These are phyloP conservation scores for Pyrrhosoma nymphula DNA, from an alignment of 2,888 invertebrate species.

Conservation along the genomic window DNA sequence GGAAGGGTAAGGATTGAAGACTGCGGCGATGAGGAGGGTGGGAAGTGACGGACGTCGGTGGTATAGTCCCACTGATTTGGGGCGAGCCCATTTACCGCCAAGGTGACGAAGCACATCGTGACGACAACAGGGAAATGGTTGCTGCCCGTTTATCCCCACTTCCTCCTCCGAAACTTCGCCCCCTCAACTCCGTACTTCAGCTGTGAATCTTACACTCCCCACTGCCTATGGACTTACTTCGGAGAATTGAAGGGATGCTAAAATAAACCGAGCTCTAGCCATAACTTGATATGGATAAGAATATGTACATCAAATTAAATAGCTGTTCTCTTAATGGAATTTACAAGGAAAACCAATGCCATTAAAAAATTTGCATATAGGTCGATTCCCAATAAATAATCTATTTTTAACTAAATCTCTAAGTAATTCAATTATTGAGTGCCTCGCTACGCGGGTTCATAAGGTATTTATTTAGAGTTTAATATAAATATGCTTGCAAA, in stretches of 20 bases:
- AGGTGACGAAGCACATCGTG: conserved; percentile 65
- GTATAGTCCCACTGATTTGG: conserved; percentile 66
- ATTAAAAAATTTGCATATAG: too few relatives aligned
- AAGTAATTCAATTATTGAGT: too few relatives aligned
- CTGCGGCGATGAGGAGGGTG: neutral
- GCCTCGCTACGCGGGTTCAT: too few relatives aligned
- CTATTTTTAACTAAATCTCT: too few relatives aligned
- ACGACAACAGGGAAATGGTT: conserved; percentile 50
- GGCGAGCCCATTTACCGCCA: conserved; percentile 64
- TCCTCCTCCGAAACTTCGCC: too few relatives aligned
- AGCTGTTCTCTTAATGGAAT: too few relatives aligned
- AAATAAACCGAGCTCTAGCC: neutral
- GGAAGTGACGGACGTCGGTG: conserved; percentile 45
- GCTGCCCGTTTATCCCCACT: conserved; percentile 8
- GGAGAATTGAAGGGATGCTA: neutral
- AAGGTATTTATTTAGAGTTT: too few relatives aligned
- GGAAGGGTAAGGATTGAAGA: conserved; percentile 11
- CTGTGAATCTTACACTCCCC: neutral
- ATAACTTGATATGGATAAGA: neutral
- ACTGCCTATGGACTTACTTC: neutral
- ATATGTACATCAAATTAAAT: too few relatives aligned
- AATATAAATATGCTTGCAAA: too few relatives aligned
- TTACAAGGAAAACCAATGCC: too few relatives aligned
- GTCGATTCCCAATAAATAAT: too few relatives aligned
- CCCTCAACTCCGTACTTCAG: neutral